A percentile compares a stretch with the other conserved stretches of the same genome.
Evolutionary conservation across 2,113 vertebrate genomes (phyloP).

Genomic region (Aegithalos caudatus): DNA sequence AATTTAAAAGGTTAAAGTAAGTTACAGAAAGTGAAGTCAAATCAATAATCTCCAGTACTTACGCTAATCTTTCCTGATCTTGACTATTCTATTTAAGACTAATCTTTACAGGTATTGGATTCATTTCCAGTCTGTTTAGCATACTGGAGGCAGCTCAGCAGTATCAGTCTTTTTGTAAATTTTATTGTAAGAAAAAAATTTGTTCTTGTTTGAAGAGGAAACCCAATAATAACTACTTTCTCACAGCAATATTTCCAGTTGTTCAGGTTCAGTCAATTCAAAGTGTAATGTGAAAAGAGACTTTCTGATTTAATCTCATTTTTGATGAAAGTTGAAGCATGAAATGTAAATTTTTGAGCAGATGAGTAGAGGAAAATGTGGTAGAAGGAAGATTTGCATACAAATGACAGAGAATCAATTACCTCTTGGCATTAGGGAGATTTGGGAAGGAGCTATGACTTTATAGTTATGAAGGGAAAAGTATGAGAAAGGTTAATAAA

Average conservation of each 20-base stretch:
- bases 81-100: background rate
- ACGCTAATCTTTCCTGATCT: background rate
- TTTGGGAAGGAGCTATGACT: constrained; percentile 19
- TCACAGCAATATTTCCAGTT: background rate
- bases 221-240: background rate
- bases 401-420: constrained; percentile 41
- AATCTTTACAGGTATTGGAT: background rate
- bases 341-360: constrained; percentile 4
- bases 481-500: constrained; percentile 13
- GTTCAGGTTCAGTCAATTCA: constrained; percentile 1
- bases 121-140: background rate
- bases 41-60: background rate
- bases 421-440: constrained; percentile 5
- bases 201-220: background rate
- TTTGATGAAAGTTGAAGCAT: constrained; percentile 14
- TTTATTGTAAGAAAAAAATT: background rate
- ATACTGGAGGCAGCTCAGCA: background rate
- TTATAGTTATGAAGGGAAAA: background rate
- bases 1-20: background rate
- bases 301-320: constrained; percentile 32
- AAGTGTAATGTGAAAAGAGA: constrained; percentile 14
- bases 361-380: background rate
- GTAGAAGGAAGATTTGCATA: constrained; percentile 44
- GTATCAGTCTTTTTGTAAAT: background rate
- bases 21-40: background rate